Base-by-base conservation (phyloP, 2,797 vertebrate species). In the Protosalanx chinensis region DNA sequence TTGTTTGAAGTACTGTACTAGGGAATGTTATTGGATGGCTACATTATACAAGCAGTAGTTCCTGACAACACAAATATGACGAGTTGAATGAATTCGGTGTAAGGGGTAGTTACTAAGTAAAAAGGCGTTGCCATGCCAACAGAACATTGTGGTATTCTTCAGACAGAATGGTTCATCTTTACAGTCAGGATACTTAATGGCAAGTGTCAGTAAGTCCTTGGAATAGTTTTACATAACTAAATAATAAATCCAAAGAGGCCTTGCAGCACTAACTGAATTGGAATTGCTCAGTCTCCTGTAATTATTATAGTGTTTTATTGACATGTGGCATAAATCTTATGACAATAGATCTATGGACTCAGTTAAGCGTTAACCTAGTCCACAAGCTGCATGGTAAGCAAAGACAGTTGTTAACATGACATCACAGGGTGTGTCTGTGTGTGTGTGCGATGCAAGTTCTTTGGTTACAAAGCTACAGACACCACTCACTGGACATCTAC, bases 381-480 rank as follows among this genome's bases (percentile, higher is more conserved):
- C 74, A 60, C 68, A 72, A 75, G 72, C 68, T 69, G 59, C 49
- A 70, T 35, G 76, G 63, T 75, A 57, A 27, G 64, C 7, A 0
- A 74, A n/a, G 63, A 56, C 80, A 77, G 76, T 64, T 72, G 60
- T 46, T 46, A 46, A 46, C 41, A 46, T 12, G 41, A 46, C 7
- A 8, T 46, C 7, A 46, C 8, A 46, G 41, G 41, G 23, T 32
- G 59, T 30, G 33, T 20, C 23, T 46, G 29, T 33, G 37, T 65
- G 61, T 62, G 75, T 75, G 35, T 61, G 57, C 30, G 27, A 20
- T n/a, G 8, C 46, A 33, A 35, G 58, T 33, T 69, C 80, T 85
- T 81, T 72, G 70, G 78, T 86, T 88, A 85, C 83, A 83, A 51
- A 41, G 18, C n/a, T 60, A 70, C 35, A 75, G 29, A 72, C 69